Base-by-base conservation (phyloP, 2,113 vertebrate species). In the Gobiocypris rarus region DNA sequence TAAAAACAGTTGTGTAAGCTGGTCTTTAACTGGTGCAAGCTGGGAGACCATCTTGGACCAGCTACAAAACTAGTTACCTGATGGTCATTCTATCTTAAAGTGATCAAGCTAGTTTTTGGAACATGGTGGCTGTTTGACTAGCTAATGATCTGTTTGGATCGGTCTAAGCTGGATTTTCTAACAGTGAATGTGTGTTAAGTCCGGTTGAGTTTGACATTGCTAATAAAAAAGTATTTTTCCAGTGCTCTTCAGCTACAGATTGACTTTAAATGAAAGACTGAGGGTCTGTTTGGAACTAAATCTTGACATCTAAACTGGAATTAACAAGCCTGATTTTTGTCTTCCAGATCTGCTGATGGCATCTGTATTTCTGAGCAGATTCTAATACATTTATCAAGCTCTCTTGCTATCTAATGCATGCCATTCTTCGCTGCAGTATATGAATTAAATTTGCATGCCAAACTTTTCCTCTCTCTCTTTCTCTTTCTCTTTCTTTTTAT, bases 371-470 rank as follows among this genome's bases (percentile, higher is more conserved):
- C 54, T 75, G 41, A 71, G 81, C 45, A 73, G 28, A 85, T 48
- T n/a, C 15, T 28, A 81, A 69, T 65, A 31, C 50, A 67, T 26
- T 63, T 65, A 38, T 69, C 58, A 82, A 61, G 17, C 26, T 41
- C 54, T 59, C 24, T 26, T 41, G 48, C 43, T n/a, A 28, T 84
- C 26, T 26, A 41, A 13, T 77, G 31, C 83, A 67, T 80, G 77
- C 4, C 9, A 22, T 61, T 85, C 61, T 58, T 81, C 74, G 87
- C 74, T 83, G 77, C 79, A 26, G 65, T 84, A 22, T 56, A 48
- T 83, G 69, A 83, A 69, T 6, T 4, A 17, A 69, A n/a, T 82
- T 54, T 75, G 85, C 87, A 86, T 80, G 87, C 56, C 77, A 15
- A 82, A 73, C 15, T 67, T 77, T 34, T 75, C 77, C 63, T 71